Evolutionary conservation across 2,797 vertebrate genomes (phyloP).

Genomic region (Mus caroli): DNA sequence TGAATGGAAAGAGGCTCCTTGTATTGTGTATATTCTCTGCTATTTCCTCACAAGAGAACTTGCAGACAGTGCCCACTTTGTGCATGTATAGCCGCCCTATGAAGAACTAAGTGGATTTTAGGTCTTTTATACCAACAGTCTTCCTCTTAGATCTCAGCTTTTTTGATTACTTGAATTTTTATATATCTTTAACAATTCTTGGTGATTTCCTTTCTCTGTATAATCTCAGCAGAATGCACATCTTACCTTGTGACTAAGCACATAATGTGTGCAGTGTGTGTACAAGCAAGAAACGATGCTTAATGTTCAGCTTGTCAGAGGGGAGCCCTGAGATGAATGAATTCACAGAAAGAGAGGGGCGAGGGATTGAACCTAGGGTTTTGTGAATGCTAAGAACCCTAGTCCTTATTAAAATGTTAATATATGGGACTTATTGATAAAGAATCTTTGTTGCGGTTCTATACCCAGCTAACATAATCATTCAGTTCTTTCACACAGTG

Average conservation of each 20-base stretch:
- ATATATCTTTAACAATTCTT: constrained; percentile 55
- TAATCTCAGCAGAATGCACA: constrained; percentile 5
- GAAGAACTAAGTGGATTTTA: constrained; percentile 20
- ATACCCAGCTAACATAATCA: constrained; percentile 66
- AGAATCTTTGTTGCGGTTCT: constrained; percentile 50
- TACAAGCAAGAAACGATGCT: not conserved
- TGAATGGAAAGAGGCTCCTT: not conserved
- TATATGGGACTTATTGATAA: constrained; percentile 48
- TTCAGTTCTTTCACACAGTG: not conserved
- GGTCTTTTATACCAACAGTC: constrained; percentile 32
- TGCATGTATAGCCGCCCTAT: not conserved
- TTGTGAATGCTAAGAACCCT: not conserved
- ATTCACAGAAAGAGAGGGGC: not conserved
- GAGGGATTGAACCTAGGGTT: not conserved
- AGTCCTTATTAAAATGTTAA: not conserved
- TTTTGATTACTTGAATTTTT: constrained; percentile 62
- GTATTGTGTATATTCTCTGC: not conserved
- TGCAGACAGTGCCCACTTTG: constrained; percentile 52
- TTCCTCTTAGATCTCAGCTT: constrained; percentile 42
- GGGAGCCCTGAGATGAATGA: not conserved
- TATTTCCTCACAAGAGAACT: constrained; percentile 49
- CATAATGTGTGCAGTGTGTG: not conserved
- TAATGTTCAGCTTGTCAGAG: not conserved
- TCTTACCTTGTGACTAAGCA: not conserved
- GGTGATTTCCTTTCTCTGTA: constrained; percentile 26